These are phyloP conservation scores for Halocaridina rubra DNA, from an alignment of 2,888 invertebrate species.

Conservation along the genomic window DNA sequence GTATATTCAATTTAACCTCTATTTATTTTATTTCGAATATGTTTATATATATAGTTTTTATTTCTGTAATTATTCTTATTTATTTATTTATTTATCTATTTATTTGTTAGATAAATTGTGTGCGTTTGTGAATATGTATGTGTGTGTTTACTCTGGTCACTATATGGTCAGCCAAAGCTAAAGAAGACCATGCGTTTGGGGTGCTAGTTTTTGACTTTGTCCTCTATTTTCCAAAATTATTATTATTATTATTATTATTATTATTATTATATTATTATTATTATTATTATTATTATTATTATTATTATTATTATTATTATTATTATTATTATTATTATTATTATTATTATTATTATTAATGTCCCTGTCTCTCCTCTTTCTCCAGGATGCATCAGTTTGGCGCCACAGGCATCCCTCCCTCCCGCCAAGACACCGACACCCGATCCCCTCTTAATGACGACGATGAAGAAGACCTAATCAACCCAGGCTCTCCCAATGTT, in stretches of 20 bases:
- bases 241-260: neutral
- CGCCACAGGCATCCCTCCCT: conserved; percentile 42
- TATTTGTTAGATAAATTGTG: too few species aligned
- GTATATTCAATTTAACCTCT: neutral
- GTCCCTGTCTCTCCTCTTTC: neutral
- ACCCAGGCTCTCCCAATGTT: conserved; percentile 60
- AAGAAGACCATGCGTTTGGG: too few species aligned
- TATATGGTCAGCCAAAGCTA: too few species aligned
- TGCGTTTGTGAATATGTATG: too few species aligned
- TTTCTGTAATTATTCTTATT: too few species aligned
- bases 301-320: neutral
- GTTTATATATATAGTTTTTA: too few species aligned
- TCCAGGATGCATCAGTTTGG: conserved; percentile 59
- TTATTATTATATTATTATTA: neutral
- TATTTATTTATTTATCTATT: too few species aligned
- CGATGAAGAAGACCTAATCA: conserved; percentile 62
- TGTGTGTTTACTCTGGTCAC: too few species aligned
- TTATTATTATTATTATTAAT: too few species aligned
- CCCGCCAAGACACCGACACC: conserved; percentile 33
- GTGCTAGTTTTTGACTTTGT: too few species aligned
- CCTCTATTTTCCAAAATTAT: neutral
- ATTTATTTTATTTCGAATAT: neutral
- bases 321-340: too few species aligned
- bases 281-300: neutral
- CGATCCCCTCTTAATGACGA: conserved; percentile 49